Evolutionary conservation across 2,888 invertebrate genomes (phyloP), one percentile per base, ranked within the genome.

Genomic region (Noctua fimbriata): DNA sequence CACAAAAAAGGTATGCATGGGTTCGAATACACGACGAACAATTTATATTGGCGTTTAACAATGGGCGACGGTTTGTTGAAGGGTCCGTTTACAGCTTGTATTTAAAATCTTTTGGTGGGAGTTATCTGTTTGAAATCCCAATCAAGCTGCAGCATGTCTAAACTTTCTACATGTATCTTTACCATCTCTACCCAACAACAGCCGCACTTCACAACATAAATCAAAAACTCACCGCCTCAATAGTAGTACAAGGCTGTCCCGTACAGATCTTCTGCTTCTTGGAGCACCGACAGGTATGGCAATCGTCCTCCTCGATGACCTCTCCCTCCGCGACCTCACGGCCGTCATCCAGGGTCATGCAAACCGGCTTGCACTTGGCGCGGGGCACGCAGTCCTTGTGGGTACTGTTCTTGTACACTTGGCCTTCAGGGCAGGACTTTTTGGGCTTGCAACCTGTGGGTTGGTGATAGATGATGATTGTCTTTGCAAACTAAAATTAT

Each of bases 281-380:
- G 0, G 98, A 98, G 86, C 98, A 98, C 73, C 97, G 97, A 90
- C 99, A 99, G 0, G 98, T 98, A 89, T 98, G 98, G 92, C 99
- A 99, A 1, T 97, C 97, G 92, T 99, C 98, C 82, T 98, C 97
- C 82, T 97, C 97, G 0, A 98, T 97, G 41, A 98, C 92, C 91
- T 98, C 98, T 0, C 99, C 98, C 93, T 99, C 99, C 77, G 98
- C 97, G 90, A 98, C 98, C 28, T 97, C 97, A 10, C 95, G 95
- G 0, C 98, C 98, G 77, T 98, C 97, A 0, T 90, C 90, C 32
- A 98, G 94, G 58, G 97, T 97, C 95, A 98, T 96, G 89, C 99
- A 98, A 2, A 98, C 94, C 0, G 98, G 98, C 84, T 97, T 97
- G 93, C 99, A 99, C 70, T 97, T 96, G 0, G 97, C 97, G 75